Evolutionary conservation across 2,113 vertebrate genomes (phyloP), one percentile per base, ranked within the genome.

Genomic region (Macroglossus sobrinus): DNA sequence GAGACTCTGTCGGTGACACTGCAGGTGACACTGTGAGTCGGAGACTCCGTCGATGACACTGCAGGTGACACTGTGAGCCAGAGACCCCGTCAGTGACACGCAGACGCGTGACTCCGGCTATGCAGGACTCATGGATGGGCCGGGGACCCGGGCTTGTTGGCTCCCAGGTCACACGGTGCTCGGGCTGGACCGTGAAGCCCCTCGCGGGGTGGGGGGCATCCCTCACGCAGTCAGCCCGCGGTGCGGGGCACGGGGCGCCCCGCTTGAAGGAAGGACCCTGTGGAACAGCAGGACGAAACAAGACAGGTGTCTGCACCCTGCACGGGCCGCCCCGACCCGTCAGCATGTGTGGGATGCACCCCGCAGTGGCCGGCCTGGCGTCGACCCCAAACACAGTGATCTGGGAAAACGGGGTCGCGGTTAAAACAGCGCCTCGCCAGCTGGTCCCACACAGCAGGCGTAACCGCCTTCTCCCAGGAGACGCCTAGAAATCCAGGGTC

Each of bases 181-280:
- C 9, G 33, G 69, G 18, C 35, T 33, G 30, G 16, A 45, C 7
- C 5, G 0, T 8, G 18, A 40, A 63, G 40, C 19, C 45, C 21
- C 21, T 59, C 9, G 24, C 9, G 9, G 55, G 19, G 55, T 57
- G 21, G 7, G 55, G 55, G 55, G 55, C 55, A 10, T 18, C 12
- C 35, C 9, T 38, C 19, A 0, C n/a, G 6, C 28, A 15, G 30
- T 14, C 33, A 45, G n/a, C 43, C 45, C 28, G 0, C 30, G 2
- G 45, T 45, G 45, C 9, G 45, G 68, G 38, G 28, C 12, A 24
- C 0, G 1, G 33, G 28, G 21, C 13, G 28, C 50, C 14, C 38
- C 30, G 14, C 38, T 35, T 43, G 71, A 38, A 64, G 79, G 71
- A 47, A 72, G 45, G 21, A 59, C 15, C 16, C 63, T 84, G 55